phyloP scores from a whole-genome alignment of 2,888 invertebrate genomes.

The Mythimna loreyi region DNA sequence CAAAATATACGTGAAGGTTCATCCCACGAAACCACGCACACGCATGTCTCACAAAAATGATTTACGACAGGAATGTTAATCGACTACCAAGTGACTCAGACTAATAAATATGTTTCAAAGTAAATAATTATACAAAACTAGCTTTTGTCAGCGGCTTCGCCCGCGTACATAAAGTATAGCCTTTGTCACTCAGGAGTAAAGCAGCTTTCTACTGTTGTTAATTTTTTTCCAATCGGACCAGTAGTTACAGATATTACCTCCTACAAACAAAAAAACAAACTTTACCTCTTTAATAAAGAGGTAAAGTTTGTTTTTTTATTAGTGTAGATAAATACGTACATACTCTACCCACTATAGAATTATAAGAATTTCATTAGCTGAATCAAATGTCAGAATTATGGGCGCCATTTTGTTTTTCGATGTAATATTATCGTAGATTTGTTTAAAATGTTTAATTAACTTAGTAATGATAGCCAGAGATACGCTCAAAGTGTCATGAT shows the following conservation, averaged over 20 bases:
- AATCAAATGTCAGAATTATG: background rate
- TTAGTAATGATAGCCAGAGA: constrained; percentile 17
- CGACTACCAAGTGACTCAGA: constrained; percentile 30
- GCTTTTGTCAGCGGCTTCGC: too few relatives aligned
- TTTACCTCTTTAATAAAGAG: too few relatives aligned
- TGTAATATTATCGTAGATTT: constrained; percentile 13
- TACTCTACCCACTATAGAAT: constrained; percentile 24
- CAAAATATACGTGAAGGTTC: constrained; percentile 9
- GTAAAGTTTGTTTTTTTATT: too few relatives aligned
- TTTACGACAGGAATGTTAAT: constrained; percentile 43
- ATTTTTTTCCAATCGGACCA: too few relatives aligned
- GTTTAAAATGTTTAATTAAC: too few relatives aligned
- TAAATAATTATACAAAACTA: constrained; percentile 18
- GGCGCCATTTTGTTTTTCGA: background rate
- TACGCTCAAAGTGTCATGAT: background rate
- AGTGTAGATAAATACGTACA: constrained; percentile 25
- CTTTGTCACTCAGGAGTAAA: too few relatives aligned
- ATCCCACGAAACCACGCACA: constrained; percentile 1
- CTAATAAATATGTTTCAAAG: constrained; percentile 24
- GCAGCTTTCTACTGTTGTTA: too few relatives aligned
- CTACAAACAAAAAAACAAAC: too few relatives aligned
- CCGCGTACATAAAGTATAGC: too few relatives aligned
- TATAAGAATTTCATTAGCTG: constrained; percentile 27
- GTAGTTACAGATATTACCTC: too few relatives aligned
- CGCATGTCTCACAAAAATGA: constrained; percentile 28